phyloP scores from a whole-genome alignment of 2,797 vertebrate species.

The Balearica regulorum region DNA sequence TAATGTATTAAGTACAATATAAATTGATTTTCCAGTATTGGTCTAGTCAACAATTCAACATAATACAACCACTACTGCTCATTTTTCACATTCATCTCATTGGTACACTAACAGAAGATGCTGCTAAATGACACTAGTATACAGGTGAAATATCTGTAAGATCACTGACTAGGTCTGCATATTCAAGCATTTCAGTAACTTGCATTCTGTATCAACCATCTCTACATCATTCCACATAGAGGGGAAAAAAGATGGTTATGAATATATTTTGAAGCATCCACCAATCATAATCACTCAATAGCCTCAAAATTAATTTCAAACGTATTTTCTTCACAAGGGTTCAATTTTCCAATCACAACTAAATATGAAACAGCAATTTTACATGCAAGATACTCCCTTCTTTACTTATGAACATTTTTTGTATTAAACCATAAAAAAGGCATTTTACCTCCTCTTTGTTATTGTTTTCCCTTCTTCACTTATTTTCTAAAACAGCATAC shows the following conservation, averaged over 20 bases:
- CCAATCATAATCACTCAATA: background rate
- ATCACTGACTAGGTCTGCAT: background rate
- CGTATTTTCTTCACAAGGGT: background rate
- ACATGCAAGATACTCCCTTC: background rate
- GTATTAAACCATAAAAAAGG: background rate
- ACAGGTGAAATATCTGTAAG: background rate
- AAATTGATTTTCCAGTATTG: background rate
- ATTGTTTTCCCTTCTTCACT: background rate
- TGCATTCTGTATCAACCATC: background rate
- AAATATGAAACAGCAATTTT: background rate
- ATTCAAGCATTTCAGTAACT: background rate
- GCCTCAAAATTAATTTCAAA: background rate
- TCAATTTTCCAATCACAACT: background rate
- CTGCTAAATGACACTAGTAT: background rate
- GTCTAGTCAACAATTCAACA: background rate
- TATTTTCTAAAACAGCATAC: background rate
- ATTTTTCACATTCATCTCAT: background rate
- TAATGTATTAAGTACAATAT: background rate
- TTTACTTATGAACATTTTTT: background rate
- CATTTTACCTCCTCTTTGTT: background rate
- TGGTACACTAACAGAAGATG: background rate
- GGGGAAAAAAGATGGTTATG: background rate
- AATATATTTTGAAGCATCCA: background rate
- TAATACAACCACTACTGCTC: background rate
- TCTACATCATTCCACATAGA: background rate